A percentile compares a stretch with the other conserved stretches of the same genome.
phyloP scores from a whole-genome alignment of 2,888 invertebrate genomes.

The Hirtodrosophila trivittata region DNA sequence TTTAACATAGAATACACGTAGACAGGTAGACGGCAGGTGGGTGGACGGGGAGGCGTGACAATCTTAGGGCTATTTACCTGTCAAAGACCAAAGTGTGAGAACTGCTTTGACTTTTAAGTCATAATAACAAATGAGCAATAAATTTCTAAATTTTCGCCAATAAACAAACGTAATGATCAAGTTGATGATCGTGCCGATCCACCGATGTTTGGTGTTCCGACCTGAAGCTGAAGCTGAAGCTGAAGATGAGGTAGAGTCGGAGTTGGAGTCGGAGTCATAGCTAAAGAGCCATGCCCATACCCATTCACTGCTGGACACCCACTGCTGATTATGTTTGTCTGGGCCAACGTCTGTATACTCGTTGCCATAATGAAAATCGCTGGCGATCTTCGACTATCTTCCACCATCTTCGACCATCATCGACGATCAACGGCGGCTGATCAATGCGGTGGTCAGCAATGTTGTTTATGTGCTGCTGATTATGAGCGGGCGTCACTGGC shows the following conservation, averaged over 20 bases:
- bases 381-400: constrained; percentile 52
- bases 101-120: constrained; percentile 59
- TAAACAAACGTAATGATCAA: constrained; percentile 76
- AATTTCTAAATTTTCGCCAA: constrained; percentile 77
- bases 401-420: constrained; percentile 10
- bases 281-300: constrained; percentile 8
- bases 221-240: constrained; percentile 13
- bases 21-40: constrained; percentile 6
- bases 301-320: constrained; percentile 67
- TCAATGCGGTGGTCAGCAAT: constrained; percentile 69
- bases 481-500: constrained; percentile 74
- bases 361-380: constrained; percentile 45
- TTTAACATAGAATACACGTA: constrained; percentile 44
- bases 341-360: constrained; percentile 63
- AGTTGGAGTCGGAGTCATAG: constrained; percentile 9
- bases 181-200: constrained; percentile 50
- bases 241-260: constrained; percentile 3
- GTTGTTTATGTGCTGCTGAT: constrained; percentile 79
- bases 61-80: constrained; percentile 59
- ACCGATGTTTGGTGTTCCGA: background rate
- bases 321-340: constrained; percentile 70
- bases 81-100: constrained; percentile 69
- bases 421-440: constrained; percentile 49
- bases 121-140: constrained; percentile 72
- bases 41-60: constrained; percentile 28